phyloP scores from a whole-genome alignment of 30 jellyfish, hydroid and myxozoan species.

The Rhopilema esculentum region DNA sequence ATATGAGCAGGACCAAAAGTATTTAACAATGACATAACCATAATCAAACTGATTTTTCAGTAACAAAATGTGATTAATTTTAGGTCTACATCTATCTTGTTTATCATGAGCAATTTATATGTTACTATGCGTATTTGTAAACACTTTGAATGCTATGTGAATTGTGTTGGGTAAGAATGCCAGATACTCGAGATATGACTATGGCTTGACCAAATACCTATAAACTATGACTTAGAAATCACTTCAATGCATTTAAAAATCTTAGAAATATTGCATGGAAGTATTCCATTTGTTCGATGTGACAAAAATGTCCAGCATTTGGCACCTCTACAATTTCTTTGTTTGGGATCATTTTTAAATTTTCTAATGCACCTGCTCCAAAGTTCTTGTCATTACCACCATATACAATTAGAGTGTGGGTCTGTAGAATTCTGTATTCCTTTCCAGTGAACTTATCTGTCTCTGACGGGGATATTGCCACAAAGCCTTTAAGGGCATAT shows the following conservation, averaged over 20 bases:
- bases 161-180: no score
- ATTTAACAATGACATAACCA: no score
- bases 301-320: slow-evolving; percentile 69
- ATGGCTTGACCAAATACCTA: background rate
- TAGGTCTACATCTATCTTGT: no score
- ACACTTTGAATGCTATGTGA: no score
- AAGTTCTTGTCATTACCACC: slow-evolving; percentile 49
- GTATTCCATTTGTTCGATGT: slow-evolving; percentile 45
- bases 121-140: no score
- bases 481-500: slow-evolving; percentile 54
- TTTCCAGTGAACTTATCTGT: slow-evolving; percentile 37
- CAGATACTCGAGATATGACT: no score
- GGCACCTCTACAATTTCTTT: slow-evolving; percentile 45
- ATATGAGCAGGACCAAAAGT: no score
- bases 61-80: no score
- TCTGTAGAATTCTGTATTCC: slow-evolving; percentile 45
- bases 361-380: slow-evolving; percentile 48
- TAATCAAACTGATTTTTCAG: no score
- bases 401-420: slow-evolving; percentile 50
- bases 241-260: slow-evolving; percentile 18
- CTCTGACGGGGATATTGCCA: slow-evolving; percentile 64
- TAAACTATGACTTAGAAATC: background rate
- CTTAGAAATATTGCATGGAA: slow-evolving; percentile 40
- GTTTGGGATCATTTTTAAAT: slow-evolving; percentile 39
- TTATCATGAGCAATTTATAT: no score